Base-by-base conservation (phyloP, 2,113 vertebrate genomes). In the Oryzias javanicus region DNA sequence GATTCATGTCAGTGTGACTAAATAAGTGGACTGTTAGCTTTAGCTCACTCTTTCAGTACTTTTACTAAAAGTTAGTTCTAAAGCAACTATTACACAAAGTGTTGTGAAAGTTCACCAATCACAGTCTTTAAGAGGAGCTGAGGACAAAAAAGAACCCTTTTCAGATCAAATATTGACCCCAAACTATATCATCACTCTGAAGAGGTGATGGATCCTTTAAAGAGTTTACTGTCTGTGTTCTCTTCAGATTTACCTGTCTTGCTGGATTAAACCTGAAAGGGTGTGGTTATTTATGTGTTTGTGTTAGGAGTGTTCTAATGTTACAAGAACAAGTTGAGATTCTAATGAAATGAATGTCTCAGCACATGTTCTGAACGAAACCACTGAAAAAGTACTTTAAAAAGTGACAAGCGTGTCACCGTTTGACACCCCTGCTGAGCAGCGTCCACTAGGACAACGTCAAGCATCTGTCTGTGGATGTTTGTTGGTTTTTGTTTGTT, bases 11-110 rank as follows among this genome's bases (percentile, higher is more conserved):
- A 20, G 49, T 25, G 54, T 49, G 40, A 68, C 18, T 55, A 42
- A 49, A 81, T 44, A 63, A n/a, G 70, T 48, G 64, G 58, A 71
- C 54, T 42, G 20, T 74, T 64, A 74, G 64, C 70, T 79, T 92
- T 70, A 79, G 70, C 64, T 75, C 72, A 55, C 18, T n/a, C 49
- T 62, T 46, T 52, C 25, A 51, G 7, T 42, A 22, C 47, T 71
- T 57, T 72, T 55, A 22, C 8, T 51, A 22, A 35, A 35, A 50
- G 25, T 41, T 59, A 57, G 63, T 62, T 22, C 17, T 46, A 55
- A 63, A 72, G 48, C 44, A 67, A 2, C 25, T 18, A 17, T 64
- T 58, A 20, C 10, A 18, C 42, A 35, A 20, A 64, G 42, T 67
- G n/a, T n/a, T 51, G 19, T 17, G 54, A 70, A 60, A n/a, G 19